phyloP scores from a whole-genome alignment of 2,888 invertebrate genomes.

The Sturmia bella region DNA sequence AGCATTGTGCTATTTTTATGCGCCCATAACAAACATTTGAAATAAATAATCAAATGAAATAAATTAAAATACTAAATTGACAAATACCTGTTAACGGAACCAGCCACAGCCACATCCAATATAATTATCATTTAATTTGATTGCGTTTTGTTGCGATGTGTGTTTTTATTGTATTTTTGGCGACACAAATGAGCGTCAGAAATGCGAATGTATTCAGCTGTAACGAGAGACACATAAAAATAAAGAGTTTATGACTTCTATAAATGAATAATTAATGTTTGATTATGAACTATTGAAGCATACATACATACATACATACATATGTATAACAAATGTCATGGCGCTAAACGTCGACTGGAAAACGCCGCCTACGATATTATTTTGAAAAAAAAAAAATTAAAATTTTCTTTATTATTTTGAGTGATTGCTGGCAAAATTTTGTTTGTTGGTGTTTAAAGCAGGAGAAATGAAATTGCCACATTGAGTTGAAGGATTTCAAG shows the following conservation, averaged over 20 bases:
- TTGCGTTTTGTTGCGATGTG: not conserved
- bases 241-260: not conserved
- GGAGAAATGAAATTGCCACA: too few relatives aligned
- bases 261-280: constrained; percentile 5
- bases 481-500: too few relatives aligned
- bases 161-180: constrained; percentile 16
- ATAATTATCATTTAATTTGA: constrained; percentile 32
- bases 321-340: too few relatives aligned
- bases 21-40: constrained; percentile 5
- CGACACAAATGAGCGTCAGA: not conserved
- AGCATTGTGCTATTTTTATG: constrained; percentile 19
- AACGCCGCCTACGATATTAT: too few relatives aligned
- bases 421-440: not conserved
- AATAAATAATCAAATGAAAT: constrained; percentile 15
- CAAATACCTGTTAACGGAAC: constrained; percentile 33
- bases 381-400: too few relatives aligned
- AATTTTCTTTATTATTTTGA: too few relatives aligned
- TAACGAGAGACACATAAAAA: not conserved
- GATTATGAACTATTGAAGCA: not conserved
- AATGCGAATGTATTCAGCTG: not conserved
- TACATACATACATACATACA: too few relatives aligned
- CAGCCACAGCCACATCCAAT: constrained; percentile 17
- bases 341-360: too few relatives aligned
- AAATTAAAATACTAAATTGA: constrained; percentile 16
- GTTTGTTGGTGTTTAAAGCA: too few relatives aligned